Evolutionary conservation across 2,888 invertebrate genomes (phyloP), one percentile per base, ranked within the genome.

Genomic region (Hanleya hanleyi): DNA sequence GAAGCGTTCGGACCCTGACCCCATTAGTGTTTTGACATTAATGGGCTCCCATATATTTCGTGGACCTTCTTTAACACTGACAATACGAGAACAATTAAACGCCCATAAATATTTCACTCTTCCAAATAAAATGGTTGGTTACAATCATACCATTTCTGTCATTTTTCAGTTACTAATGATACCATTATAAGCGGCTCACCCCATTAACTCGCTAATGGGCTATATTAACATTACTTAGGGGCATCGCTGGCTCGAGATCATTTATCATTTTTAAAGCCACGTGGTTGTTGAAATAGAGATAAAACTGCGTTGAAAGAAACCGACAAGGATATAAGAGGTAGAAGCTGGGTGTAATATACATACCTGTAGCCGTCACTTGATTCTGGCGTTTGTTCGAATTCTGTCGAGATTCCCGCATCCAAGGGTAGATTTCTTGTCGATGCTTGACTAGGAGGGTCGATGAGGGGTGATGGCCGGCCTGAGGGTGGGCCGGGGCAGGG

Each of bases 361-460:
- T 57, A 57, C 57, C 57, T 57, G 57, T 57, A 18, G 57, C 57
- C 26, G 2, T 29, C 15, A 57, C 57, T 57, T 4, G 57, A 57
- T 26, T 57, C 32, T 57, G 57, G 26, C 57, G 57, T 57, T 57
- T 57, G 57, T 86, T 87, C 35, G 77, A 77, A 73, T 86, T 87
- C 67, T 86, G 85, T 6, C 87, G 75, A 32, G 84, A 83, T 75
- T 87, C 87, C 51, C 84, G 83, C 87, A 87, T 87, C 87, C 87
- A 87, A 1, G 87, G 87, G 77, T 84, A 87, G 47, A 87, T 86
- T 73, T 86, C 86, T 35, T 64, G 64, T 1, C 33, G 35, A 4
- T 26, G 64, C 36, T 64, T 64, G 37, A n/a, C 1, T 18, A 64
- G 38, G 35, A 64, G 18, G 18, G 61, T 26, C n/a, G 35, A 36